Percentiles rank a stretch among this genome's conserved stretches.
phyloP scores from a whole-genome alignment of 2,888 invertebrate genomes.

The Drosophila demipolita region DNA sequence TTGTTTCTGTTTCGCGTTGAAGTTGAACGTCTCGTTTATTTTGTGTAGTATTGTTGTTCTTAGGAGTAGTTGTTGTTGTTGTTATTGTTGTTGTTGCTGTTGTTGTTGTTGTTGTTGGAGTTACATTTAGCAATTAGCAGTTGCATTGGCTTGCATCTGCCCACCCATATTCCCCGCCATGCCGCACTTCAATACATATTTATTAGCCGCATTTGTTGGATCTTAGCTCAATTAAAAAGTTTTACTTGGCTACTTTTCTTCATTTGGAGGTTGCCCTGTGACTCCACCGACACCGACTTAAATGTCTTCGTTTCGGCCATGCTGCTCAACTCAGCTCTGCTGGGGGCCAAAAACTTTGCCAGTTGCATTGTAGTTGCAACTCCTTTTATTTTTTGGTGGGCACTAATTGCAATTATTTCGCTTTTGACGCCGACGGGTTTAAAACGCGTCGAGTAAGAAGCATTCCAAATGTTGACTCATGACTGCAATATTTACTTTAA shows the following conservation, averaged over 20 bases:
- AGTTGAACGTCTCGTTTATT: slow-evolving; percentile 73
- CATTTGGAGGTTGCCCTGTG: slow-evolving; percentile 65
- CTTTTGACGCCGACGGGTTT: slow-evolving; percentile 20
- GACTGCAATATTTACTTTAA: slow-evolving; percentile 29
- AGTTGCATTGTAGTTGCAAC: slow-evolving; percentile 44
- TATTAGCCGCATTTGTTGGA: slow-evolving; percentile 81
- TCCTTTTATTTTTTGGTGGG: slow-evolving; percentile 26
- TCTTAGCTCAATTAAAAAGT: slow-evolving; percentile 80
- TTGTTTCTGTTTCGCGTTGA: slow-evolving; percentile 69
- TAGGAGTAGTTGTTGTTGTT: slow-evolving; percentile 16
- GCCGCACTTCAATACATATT: slow-evolving; percentile 75
- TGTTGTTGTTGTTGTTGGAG: slow-evolving; percentile 45
- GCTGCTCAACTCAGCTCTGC: slow-evolving; percentile 19
- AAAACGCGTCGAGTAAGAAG: slow-evolving; percentile 10
- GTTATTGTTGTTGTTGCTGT: slow-evolving; percentile 11
- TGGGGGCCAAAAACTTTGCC: slow-evolving; percentile 30
- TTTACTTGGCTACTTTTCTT: slow-evolving; percentile 78
- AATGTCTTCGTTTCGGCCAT: slow-evolving; percentile 46
- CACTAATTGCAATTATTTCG: slow-evolving; percentile 75
- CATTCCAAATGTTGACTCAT: background rate
- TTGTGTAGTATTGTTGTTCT: slow-evolving; percentile 26
- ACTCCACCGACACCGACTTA: slow-evolving; percentile 36
- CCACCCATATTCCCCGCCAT: slow-evolving; percentile 14
- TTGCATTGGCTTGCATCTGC: slow-evolving; percentile 60
- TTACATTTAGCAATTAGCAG: slow-evolving; percentile 78